These are phyloP conservation scores for Epizoanthus illoricatus DNA, from an alignment of 92 coral and sea anemone genomes.

Conservation along the genomic window DNA sequence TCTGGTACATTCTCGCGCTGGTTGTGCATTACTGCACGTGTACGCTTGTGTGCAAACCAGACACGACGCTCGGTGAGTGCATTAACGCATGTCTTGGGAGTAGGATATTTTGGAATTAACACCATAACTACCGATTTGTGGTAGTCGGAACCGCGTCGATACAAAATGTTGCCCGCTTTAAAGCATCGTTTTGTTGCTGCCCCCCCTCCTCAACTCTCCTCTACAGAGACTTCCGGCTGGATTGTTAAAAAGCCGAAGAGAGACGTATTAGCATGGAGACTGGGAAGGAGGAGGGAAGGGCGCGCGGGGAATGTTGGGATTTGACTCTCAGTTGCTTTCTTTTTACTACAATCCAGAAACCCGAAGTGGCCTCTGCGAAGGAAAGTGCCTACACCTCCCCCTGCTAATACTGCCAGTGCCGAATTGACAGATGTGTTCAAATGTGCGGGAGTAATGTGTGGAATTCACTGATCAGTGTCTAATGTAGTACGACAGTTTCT, in stretches of 20 bases:
- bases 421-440: no score
- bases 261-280: no score
- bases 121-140: background rate
- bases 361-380: no score
- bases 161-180: background rate
- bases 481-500: no score
- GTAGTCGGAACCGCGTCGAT: background rate
- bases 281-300: no score
- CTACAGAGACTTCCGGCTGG: background rate
- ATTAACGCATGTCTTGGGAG: background rate
- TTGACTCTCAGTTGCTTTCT: no score
- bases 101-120: background rate
- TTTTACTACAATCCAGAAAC: no score
- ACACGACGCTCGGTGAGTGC: constrained; percentile 65
- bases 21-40: constrained; percentile 73
- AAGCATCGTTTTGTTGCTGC: background rate
- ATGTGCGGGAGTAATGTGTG: no score
- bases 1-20: constrained; percentile 78
- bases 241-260: no score
- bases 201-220: background rate
- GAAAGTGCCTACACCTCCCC: background rate
- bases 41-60: constrained; percentile 67
- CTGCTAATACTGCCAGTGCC: background rate
- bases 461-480: no score
- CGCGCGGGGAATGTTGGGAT: background rate